Conservation (phyloP, 2,888 invertebrate species). For the Cetonia aurata region DNA sequence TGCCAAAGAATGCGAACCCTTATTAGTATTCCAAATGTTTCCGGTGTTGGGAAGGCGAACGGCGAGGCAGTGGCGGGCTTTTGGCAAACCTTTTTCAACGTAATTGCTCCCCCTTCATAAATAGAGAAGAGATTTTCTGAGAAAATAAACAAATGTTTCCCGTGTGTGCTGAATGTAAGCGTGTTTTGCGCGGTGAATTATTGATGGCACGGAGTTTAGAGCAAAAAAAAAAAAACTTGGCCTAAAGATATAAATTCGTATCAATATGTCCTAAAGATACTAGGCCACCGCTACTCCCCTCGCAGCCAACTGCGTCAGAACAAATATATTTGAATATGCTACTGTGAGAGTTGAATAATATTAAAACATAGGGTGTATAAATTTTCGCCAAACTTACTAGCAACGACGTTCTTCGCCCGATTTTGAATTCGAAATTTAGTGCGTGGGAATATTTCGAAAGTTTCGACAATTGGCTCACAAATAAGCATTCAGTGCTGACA, state of each 20-base stretch:
- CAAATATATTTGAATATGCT: too few species aligned
- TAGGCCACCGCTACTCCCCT: background rate
- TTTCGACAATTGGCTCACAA: too few species aligned
- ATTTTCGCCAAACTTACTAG: too few species aligned
- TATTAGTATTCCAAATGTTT: slow-evolving; percentile 15
- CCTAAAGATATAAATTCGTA: too few species aligned
- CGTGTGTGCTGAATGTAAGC: slow-evolving; percentile 26
- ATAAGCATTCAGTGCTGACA: too few species aligned
- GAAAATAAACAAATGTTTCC: slow-evolving; percentile 31
- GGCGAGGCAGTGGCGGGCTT: background rate
- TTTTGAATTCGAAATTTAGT: too few species aligned
- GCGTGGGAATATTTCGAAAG: too few species aligned
- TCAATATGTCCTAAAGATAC: background rate
- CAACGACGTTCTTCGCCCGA: too few species aligned
- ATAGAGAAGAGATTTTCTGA: slow-evolving; percentile 29
- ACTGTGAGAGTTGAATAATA: too few species aligned
- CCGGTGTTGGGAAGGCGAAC: background rate
- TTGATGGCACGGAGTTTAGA: too few species aligned
- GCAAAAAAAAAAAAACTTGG: too few species aligned
- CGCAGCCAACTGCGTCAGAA: slow-evolving; percentile 1
- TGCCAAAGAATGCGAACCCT: background rate
- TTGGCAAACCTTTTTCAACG: slow-evolving; percentile 10
- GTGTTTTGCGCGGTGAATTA: background rate
- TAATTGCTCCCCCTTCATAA: slow-evolving; percentile 32
- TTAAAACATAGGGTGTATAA: too few species aligned